Evolutionary conservation across 2,888 invertebrate genomes (phyloP).

Genomic region (Timema cristinae): DNA sequence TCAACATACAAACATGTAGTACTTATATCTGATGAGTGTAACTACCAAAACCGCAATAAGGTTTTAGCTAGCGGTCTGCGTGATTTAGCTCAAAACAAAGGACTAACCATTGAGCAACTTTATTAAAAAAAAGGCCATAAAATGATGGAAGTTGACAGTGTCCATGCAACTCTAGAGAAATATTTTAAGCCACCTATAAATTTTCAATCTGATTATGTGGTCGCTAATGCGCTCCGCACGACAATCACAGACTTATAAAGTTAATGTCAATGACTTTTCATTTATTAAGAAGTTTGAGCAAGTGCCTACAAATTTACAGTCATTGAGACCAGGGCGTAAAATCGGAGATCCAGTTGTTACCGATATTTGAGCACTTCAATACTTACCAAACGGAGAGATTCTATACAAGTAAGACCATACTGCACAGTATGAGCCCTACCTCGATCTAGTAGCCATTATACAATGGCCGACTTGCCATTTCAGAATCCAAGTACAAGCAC

Average conservation of each 20-base stretch:
- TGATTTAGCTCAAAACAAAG: background rate
- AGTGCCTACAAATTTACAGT: background rate
- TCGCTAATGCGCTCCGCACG: background rate
- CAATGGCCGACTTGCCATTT: background rate
- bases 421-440: background rate
- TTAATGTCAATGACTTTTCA: background rate
- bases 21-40: slow-evolving; percentile 10
- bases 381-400: background rate
- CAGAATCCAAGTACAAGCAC: background rate
- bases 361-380: background rate
- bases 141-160: slow-evolving; percentile 11
- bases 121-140: background rate
- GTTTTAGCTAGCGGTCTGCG: slow-evolving; percentile 8
- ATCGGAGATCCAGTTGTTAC: background rate
- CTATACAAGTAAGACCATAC: slow-evolving; percentile 1
- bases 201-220: slow-evolving; percentile 1
- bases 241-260: background rate
- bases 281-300: slow-evolving; percentile 1
- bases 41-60: slow-evolving; percentile 15
- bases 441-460: background rate
- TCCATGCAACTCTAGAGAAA: slow-evolving; percentile 13
- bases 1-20: background rate
- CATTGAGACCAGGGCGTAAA: background rate
- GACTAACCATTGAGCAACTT: slow-evolving; percentile 11
- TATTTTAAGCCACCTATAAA: slow-evolving; percentile 6